Evolutionary conservation across 2,888 invertebrate genomes (phyloP).

Genomic region (Pardosa pseudoannulata): DNA sequence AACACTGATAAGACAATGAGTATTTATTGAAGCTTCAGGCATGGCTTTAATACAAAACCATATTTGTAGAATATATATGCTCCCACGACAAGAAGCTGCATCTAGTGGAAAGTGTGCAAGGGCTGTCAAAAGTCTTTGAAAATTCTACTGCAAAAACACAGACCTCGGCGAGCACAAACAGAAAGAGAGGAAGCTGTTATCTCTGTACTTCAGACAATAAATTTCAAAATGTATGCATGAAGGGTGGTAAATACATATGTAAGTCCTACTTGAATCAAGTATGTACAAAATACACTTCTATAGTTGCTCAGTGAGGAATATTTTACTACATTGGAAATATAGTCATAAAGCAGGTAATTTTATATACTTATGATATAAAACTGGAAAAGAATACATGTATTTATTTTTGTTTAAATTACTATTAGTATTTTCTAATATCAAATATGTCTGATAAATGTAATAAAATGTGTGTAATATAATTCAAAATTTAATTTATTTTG

Average conservation of each 20-base stretch:
- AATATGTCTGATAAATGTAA: too few species aligned
- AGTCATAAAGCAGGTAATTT: too few species aligned
- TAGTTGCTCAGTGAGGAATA: background rate
- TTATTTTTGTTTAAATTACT: too few species aligned
- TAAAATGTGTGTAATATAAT: too few species aligned
- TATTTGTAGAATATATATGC: background rate
- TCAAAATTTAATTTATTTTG: too few species aligned
- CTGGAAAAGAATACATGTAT: too few species aligned
- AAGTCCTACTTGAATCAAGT: background rate
- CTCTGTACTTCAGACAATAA: background rate
- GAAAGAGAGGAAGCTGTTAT: constrained; percentile 8
- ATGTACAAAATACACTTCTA: background rate
- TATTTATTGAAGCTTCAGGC: background rate
- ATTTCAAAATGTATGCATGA: too few species aligned
- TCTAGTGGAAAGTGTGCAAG: too few species aligned
- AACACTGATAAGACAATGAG: background rate
- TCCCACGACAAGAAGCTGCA: too few species aligned
- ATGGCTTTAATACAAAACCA: background rate
- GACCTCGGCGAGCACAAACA: constrained; percentile 28
- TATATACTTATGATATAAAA: too few species aligned
- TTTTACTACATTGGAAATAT: too few species aligned
- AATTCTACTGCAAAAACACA: constrained; percentile 41
- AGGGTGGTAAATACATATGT: background rate
- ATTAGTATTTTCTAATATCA: too few species aligned
- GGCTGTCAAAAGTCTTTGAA: constrained; percentile 17